Evolutionary conservation across 2,797 vertebrate genomes (phyloP).

Genomic region (Hafferia zeledoni): DNA sequence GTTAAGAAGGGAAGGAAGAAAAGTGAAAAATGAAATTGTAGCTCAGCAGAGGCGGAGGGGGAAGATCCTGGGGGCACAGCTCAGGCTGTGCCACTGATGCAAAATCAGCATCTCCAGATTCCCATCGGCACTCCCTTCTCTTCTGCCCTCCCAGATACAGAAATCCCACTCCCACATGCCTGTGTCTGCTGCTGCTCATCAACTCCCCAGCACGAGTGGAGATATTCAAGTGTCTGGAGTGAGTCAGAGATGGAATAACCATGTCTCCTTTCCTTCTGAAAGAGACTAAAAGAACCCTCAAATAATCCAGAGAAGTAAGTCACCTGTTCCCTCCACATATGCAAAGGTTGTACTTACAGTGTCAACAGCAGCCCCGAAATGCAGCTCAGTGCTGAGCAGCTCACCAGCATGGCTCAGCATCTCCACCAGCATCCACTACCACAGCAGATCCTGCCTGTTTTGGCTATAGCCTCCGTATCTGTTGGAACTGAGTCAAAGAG

Average conservation of each 20-base stretch:
- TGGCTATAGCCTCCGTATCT: neutral
- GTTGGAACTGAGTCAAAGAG: neutral
- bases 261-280: neutral
- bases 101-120: neutral
- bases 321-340: neutral
- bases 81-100: neutral
- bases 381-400: neutral
- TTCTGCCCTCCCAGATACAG: neutral
- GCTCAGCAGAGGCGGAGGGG: neutral
- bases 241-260: neutral
- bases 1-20: conserved; percentile 19
- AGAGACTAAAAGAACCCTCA: fast-evolving
- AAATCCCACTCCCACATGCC: neutral
- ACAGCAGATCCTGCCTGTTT: neutral
- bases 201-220: fast-evolving
- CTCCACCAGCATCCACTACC: neutral
- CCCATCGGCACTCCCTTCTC: neutral
- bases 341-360: neutral
- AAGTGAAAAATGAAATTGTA: conserved; percentile 27
- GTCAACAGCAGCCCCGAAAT: neutral
- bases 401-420: neutral
- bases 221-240: neutral
- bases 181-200: neutral
- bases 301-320: neutral
- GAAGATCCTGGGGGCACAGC: neutral